phyloP scores from a whole-genome alignment of 2,797 vertebrate genomes.

The Tolypeutes matacus region DNA sequence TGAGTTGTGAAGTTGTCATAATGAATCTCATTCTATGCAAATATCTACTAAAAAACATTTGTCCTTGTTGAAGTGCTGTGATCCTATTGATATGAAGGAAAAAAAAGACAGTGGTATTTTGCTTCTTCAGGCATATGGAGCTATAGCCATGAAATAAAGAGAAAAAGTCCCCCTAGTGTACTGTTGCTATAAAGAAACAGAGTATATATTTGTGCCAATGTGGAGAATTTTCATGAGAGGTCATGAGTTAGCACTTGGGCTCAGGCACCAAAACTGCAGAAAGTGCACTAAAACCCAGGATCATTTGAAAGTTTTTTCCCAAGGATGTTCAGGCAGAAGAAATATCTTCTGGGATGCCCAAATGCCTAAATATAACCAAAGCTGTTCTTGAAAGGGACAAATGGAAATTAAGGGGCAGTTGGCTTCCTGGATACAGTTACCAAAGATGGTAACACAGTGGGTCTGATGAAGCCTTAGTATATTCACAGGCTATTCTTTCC shows the following conservation, averaged over 20 bases:
- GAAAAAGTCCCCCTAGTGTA: slow-evolving; percentile 80
- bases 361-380: slow-evolving; percentile 43
- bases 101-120: slow-evolving; percentile 35
- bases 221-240: slow-evolving; percentile 57
- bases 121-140: slow-evolving; percentile 52
- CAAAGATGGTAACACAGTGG: neutral
- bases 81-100: slow-evolving; percentile 43
- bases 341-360: neutral
- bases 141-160: slow-evolving; percentile 73
- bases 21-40: neutral
- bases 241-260: slow-evolving; percentile 27
- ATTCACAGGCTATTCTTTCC: slow-evolving; percentile 26
- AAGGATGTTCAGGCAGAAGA: neutral
- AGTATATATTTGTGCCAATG: slow-evolving; percentile 8
- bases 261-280: neutral
- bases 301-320: neutral
- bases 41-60: neutral
- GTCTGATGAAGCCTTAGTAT: neutral
- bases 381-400: slow-evolving; percentile 19
- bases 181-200: slow-evolving; percentile 71
- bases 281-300: slow-evolving; percentile 33
- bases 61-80: neutral
- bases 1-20: neutral
- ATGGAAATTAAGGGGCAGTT: slow-evolving; percentile 44
- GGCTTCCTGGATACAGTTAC: neutral